Evolutionary conservation across 2,797 vertebrate genomes (phyloP), one percentile per base, ranked within the genome.

Genomic region (Odontamblyopus rebecca): DNA sequence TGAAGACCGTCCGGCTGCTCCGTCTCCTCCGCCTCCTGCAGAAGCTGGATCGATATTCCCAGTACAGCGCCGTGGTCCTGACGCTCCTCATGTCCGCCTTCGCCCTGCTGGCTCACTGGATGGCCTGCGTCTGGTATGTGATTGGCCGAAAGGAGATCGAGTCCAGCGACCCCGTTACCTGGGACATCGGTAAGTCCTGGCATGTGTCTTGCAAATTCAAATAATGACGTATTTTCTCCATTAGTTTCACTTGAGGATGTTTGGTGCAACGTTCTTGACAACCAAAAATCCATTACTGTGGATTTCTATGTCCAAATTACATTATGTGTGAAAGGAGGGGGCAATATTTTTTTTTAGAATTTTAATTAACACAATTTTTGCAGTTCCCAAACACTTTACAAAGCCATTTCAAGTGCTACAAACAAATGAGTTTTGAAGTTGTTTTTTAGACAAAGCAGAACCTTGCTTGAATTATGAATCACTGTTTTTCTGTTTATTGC

Each of bases 101-200:
- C 4, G 97, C 96, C 0, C 94, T 98, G 85, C 93, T 99, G 60
- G 97, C 97, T 8, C 97, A 99, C 89, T 99, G 97, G 97, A 95
- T 99, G 95, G 97, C 97, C 26, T 99, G 97, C 23, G 82, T 97
- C 82, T 99, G 97, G 97, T 99, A 98, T 2, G 92, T 98, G 91
- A 97, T 99, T 18, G 97, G 97, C 57, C 95, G 94, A 79, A 92
- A 91, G 73, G 95, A 97, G 92, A 95, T 98, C 81, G 94, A 97
- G 75, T 96, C 95, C 90, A 94, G 95, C 7, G 94, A 98, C 81
- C 95, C 95, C 0, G 90, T 94, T 61, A 96, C 94, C 81, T 98
- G 96, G 97, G 96, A 98, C 86, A 98, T 98, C 51, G 97, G 97
- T 98, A 92, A 95, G 89, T 38, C 16, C 35, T n/a, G 48, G 23